These are phyloP conservation scores for Myrmecobius fasciatus DNA, from an alignment of 2,113 vertebrate species.

Conservation along the genomic window DNA sequence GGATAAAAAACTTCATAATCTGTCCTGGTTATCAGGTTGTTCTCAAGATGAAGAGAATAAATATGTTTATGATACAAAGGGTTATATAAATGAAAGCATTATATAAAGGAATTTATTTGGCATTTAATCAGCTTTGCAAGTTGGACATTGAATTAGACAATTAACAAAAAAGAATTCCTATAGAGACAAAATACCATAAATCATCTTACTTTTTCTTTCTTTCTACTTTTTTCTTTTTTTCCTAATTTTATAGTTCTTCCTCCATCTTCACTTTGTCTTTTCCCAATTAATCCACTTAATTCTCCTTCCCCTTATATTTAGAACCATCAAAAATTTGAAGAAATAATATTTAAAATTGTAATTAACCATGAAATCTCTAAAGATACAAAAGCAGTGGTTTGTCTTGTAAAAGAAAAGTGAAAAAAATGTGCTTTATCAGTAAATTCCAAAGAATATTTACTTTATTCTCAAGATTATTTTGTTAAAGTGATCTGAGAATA, in stretches of 20 bases:
- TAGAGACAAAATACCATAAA: background rate
- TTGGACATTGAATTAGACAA: background rate
- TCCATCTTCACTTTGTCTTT: background rate
- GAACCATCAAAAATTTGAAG: background rate
- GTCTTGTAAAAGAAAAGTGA: background rate
- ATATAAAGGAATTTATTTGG: background rate
- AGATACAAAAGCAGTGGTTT: background rate
- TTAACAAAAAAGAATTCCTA: background rate
- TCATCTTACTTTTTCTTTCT: background rate
- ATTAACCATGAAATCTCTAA: background rate
- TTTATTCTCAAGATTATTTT: too few relatives aligned
- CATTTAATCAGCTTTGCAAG: background rate
- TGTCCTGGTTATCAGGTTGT: background rate
- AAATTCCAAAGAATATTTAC: too few relatives aligned
- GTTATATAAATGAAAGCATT: background rate
- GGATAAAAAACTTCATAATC: background rate
- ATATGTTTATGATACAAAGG: background rate
- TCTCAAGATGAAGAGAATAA: background rate
- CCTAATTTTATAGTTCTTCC: background rate
- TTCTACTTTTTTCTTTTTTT: background rate
- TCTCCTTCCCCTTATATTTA: background rate
- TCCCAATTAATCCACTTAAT: background rate
- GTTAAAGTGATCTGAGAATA: too few relatives aligned
- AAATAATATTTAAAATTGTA: background rate
- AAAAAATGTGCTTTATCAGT: background rate